Conservation (phyloP, 1,140 invertebrate species). For the Amyelois transitella region DNA sequence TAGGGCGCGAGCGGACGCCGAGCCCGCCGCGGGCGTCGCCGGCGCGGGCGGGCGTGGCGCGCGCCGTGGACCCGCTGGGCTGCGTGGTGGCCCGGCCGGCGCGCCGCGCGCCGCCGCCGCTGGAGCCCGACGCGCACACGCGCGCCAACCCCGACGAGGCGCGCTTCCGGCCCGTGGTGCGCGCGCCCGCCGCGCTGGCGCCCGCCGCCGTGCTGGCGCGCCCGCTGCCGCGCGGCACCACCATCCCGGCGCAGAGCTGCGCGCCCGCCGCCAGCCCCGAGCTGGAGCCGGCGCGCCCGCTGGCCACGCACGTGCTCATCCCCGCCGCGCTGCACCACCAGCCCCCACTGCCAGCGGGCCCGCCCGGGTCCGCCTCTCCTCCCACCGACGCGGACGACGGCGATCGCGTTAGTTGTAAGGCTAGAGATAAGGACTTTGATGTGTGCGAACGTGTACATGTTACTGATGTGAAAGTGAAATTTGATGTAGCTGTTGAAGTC, state of each 20-base stretch:
- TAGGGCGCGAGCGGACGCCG: slow-evolving; percentile 79
- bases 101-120: slow-evolving; percentile 65
- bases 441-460: not conserved
- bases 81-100: slow-evolving; percentile 76
- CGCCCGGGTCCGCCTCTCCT: slow-evolving; percentile 15
- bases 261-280: slow-evolving; percentile 14
- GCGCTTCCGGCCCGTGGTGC: slow-evolving; percentile 77
- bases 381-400: slow-evolving; percentile 52
- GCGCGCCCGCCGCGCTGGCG: slow-evolving; percentile 44
- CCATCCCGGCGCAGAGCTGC: slow-evolving; percentile 54
- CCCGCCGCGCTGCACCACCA: slow-evolving; percentile 37
- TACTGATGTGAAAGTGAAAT: not conserved
- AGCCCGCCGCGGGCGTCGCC: slow-evolving; percentile 35
- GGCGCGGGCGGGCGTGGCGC: slow-evolving; percentile 71
- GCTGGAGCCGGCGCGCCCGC: slow-evolving; percentile 29
- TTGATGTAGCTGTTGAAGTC: slow-evolving; percentile 4
- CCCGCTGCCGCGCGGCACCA: slow-evolving; percentile 50
- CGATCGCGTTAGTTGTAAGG: slow-evolving; percentile 33
- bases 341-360: slow-evolving; percentile 2
- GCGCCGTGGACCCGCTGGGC: slow-evolving; percentile 83
- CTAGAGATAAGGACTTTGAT: slow-evolving; percentile 18
- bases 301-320: slow-evolving; percentile 50
- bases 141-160: slow-evolving; percentile 79
- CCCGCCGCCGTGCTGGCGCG: slow-evolving; percentile 24
- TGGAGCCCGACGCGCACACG: slow-evolving; percentile 73